Evolutionary conservation across 2,797 vertebrate genomes (phyloP).

Genomic region (Mareca penelope): DNA sequence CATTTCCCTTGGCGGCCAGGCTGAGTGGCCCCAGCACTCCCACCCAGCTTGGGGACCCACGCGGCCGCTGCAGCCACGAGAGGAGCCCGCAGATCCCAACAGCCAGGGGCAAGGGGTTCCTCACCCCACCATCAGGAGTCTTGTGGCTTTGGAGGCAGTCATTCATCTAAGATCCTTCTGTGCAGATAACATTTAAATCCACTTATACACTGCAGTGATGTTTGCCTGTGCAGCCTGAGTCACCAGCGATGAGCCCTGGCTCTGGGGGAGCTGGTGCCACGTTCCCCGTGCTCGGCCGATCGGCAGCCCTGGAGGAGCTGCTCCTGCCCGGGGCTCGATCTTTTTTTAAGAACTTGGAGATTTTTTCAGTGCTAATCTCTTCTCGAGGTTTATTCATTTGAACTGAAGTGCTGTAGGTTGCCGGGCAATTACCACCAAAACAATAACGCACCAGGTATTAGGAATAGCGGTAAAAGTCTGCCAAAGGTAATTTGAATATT

Average conservation of each 20-base stretch:
- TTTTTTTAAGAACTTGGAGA: background rate
- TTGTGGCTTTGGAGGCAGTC: background rate
- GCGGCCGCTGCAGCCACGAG: too few relatives aligned
- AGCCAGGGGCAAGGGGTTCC: background rate
- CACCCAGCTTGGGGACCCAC: too few relatives aligned
- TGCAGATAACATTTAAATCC: background rate
- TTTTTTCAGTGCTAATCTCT: background rate
- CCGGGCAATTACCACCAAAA: background rate
- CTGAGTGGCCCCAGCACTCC: too few relatives aligned
- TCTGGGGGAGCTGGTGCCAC: background rate
- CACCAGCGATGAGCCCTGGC: background rate
- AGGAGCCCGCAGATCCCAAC: background rate
- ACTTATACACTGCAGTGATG: background rate
- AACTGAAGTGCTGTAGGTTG: background rate
- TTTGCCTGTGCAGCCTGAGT: background rate
- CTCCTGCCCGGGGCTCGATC: background rate
- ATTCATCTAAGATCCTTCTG: background rate
- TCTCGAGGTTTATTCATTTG: background rate
- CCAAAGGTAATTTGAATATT: background rate
- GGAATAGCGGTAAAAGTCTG: background rate
- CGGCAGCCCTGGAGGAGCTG: background rate
- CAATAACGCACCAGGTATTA: background rate
- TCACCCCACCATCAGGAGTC: background rate
- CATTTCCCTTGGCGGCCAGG: background rate
- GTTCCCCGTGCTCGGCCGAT: background rate